Evolutionary conservation across 2,113 vertebrate genomes (phyloP).

Genomic region (Alethe castanea): DNA sequence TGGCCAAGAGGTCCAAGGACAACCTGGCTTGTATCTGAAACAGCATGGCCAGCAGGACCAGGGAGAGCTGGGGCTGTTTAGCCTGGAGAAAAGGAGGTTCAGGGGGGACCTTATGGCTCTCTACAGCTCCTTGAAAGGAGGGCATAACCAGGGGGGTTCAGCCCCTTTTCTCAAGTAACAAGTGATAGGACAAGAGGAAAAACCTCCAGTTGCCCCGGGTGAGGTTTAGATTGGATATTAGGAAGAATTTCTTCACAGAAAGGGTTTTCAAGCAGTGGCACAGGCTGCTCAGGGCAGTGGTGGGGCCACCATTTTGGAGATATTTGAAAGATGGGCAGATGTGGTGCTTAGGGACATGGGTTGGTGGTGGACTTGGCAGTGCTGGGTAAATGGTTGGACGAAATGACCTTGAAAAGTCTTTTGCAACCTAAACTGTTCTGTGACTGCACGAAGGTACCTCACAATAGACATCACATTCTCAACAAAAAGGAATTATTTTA

Average conservation of each 20-base stretch:
- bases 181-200: background rate
- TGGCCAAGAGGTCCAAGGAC: background rate
- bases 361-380: background rate
- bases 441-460: background rate
- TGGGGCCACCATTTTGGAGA: background rate
- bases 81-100: background rate
- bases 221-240: background rate
- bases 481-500: background rate
- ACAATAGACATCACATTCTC: background rate
- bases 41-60: background rate
- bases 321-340: background rate
- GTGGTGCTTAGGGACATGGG: background rate
- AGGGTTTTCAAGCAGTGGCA: background rate
- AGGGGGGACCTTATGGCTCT: background rate
- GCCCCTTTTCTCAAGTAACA: background rate
- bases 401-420: background rate
- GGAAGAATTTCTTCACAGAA: background rate
- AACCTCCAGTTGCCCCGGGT: accelerated
- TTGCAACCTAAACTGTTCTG: background rate
- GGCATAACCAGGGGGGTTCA: background rate
- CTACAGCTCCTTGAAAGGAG: background rate
- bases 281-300: background rate
- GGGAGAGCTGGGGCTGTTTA: background rate
- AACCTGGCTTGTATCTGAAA: background rate
- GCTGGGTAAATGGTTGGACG: background rate